Percentiles rank a stretch among this genome's conserved stretches.
These are phyloP conservation scores for Menura novaehollandiae DNA, from an alignment of 2,113 vertebrate genomes.

Conservation along the genomic window DNA sequence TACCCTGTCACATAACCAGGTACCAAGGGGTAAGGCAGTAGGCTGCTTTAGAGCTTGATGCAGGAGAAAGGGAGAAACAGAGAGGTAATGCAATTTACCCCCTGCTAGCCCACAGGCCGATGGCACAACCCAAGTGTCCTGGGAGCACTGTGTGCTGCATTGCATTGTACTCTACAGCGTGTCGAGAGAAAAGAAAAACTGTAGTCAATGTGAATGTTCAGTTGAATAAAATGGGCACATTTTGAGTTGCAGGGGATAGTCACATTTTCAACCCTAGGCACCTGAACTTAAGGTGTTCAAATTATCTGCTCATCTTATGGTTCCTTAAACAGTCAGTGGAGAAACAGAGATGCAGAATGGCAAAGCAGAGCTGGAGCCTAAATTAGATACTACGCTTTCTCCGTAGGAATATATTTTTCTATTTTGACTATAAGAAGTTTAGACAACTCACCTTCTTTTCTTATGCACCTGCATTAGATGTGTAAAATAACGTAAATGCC, in stretches of 20 bases:
- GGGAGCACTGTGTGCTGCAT: neutral
- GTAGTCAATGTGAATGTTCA: neutral
- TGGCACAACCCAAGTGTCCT: neutral
- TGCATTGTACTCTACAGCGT: neutral
- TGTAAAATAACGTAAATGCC: neutral
- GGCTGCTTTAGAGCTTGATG: neutral
- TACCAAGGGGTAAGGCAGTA: neutral
- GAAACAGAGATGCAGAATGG: neutral
- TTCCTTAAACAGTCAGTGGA: neutral
- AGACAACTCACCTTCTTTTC: neutral
- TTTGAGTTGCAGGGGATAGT: neutral
- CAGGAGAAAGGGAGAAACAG: neutral
- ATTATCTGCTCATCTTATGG: neutral
- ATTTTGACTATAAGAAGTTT: neutral
- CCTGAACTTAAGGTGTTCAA: neutral
- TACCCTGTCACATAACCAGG: neutral
- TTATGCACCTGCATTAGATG: neutral
- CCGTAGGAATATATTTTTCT: neutral
- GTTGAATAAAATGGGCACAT: neutral
- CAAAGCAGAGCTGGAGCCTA: neutral
- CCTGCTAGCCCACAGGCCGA: rapidly evolving
- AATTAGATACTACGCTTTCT: neutral
- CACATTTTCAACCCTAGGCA: neutral
- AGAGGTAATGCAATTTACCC: neutral
- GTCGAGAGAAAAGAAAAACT: neutral